phyloP scores from a whole-genome alignment of 35 echinoderm and acorn worm species.

The Ophioderma brevispina region DNA sequence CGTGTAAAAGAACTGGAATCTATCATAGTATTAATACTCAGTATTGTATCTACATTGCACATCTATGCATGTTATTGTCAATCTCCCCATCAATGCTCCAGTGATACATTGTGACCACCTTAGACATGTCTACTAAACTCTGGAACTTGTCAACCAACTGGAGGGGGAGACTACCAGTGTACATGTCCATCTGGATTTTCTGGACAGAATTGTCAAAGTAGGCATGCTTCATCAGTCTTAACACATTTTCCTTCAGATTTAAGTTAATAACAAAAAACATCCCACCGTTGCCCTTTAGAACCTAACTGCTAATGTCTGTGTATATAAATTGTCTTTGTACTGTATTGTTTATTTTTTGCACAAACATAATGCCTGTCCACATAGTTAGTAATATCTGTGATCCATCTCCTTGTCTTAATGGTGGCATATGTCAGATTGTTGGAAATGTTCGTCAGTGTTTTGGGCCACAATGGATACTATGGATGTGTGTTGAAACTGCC shows the following conservation, averaged over 20 bases:
- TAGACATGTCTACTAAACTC: background rate
- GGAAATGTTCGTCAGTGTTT: background rate
- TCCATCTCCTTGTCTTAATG: background rate
- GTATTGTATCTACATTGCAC: background rate
- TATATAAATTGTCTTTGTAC: no score
- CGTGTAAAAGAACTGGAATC: background rate
- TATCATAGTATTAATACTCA: background rate
- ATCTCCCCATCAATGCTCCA: background rate
- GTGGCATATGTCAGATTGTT: background rate
- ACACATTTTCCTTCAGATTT: no score
- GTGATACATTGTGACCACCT: no score
- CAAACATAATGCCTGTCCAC: no score
- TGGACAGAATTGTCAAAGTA: constrained; percentile 9
- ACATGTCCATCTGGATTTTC: background rate
- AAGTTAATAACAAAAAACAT: no score
- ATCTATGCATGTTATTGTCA: background rate
- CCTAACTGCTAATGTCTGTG: no score
- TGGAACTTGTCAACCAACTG: background rate
- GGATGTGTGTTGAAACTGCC: no score
- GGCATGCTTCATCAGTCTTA: background rate
- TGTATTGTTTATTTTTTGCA: no score
- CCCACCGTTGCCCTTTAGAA: no score
- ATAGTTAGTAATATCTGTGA: background rate
- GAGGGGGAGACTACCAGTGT: background rate
- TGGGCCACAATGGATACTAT: background rate